phyloP scores from a whole-genome alignment of 2,113 vertebrate genomes.

The Rhinogobius similis region DNA sequence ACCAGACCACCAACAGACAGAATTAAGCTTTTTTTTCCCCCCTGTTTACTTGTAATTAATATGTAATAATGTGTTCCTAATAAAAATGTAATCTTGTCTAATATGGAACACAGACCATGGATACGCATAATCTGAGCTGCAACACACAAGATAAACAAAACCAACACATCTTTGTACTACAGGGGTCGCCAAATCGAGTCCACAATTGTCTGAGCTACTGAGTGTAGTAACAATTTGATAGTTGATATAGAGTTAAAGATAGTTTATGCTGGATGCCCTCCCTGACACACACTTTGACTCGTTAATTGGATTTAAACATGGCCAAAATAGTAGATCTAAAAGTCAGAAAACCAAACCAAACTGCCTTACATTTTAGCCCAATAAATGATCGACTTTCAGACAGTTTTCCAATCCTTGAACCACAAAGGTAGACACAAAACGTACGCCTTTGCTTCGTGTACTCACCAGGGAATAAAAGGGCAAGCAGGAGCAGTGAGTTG shows the following conservation, averaged over 20 bases:
- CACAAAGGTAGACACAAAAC: not conserved
- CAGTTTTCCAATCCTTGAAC: not conserved
- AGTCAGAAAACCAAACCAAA: not conserved
- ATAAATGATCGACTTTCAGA: not conserved
- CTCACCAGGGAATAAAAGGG: conserved; percentile 42
- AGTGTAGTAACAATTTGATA: too few species aligned
- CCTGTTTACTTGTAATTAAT: too few species aligned
- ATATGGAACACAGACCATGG: too few species aligned
- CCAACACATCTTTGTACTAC: too few species aligned
- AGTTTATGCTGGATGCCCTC: too few species aligned
- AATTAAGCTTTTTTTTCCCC: not conserved
- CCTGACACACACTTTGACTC: too few species aligned
- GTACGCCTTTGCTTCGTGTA: not conserved
- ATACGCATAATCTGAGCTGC: not conserved
- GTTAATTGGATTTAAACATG: not conserved
- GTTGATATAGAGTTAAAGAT: too few species aligned
- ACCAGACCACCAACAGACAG: not conserved
- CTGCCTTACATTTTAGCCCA: not conserved
- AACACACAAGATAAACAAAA: not conserved
- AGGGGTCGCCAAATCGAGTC: not conserved
- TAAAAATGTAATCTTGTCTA: too few species aligned
- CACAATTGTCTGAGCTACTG: not conserved
- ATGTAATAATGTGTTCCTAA: too few species aligned
- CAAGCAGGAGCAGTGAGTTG: conserved; percentile 27
- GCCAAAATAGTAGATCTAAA: not conserved